Conservation (phyloP, 2,888 invertebrate genomes). For the Dorcus parallelipipedus region DNA sequence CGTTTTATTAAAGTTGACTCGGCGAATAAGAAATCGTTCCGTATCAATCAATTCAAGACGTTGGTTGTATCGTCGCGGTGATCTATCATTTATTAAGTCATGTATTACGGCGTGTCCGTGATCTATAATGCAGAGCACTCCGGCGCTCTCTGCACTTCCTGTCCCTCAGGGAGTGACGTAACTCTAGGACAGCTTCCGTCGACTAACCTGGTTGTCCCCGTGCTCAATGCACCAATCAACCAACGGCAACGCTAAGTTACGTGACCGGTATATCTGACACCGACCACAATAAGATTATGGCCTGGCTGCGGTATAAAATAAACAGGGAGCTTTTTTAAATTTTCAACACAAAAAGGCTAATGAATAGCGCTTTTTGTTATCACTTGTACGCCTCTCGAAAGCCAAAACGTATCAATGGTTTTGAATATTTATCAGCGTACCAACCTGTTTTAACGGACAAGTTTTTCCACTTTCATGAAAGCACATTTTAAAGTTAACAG, state of each 20-base stretch:
- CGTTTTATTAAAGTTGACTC: too few species aligned
- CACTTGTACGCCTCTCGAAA: too few species aligned
- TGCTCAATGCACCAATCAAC: slow-evolving; percentile 38
- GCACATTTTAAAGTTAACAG: too few species aligned
- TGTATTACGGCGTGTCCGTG: slow-evolving; percentile 11
- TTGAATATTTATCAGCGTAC: too few species aligned
- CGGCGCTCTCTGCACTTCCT: slow-evolving; percentile 17
- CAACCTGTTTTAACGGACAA: too few species aligned
- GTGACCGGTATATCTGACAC: slow-evolving; percentile 26
- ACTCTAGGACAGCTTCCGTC: slow-evolving; percentile 29
- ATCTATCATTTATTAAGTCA: slow-evolving; percentile 1
- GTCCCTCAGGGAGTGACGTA: slow-evolving; percentile 23
- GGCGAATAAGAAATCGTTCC: too few species aligned
- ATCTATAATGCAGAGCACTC: slow-evolving; percentile 23
- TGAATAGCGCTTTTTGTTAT: too few species aligned
- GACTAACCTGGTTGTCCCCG: slow-evolving; percentile 35
- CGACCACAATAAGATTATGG: slow-evolving; percentile 21
- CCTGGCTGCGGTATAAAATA: slow-evolving; percentile 15
- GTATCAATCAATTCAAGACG: background rate
- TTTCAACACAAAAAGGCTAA: too few species aligned
- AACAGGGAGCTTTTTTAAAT: slow-evolving; percentile 1
- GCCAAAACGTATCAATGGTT: too few species aligned
- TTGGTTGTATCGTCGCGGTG: background rate
- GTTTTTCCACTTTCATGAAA: too few species aligned
- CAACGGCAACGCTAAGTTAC: slow-evolving; percentile 26